These are phyloP conservation scores for Galleria mellonella DNA, from an alignment of 1,140 invertebrate genomes.

Conservation along the genomic window DNA sequence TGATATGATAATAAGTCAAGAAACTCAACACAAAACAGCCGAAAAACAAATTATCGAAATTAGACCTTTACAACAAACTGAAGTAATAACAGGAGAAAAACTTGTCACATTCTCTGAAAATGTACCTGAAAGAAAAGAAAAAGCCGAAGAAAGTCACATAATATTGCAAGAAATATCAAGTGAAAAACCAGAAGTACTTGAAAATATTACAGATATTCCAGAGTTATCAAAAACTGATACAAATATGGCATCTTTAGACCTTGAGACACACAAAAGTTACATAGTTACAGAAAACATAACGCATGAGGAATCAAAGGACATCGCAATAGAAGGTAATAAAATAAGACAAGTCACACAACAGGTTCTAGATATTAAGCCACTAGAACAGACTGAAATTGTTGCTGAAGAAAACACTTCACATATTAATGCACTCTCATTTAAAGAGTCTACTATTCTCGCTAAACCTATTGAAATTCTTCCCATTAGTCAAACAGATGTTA, in stretches of 20 bases:
- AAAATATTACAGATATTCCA: conserved; percentile 26
- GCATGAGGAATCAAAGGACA: conserved; percentile 25
- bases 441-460: conserved; percentile 20
- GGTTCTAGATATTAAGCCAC: conserved; percentile 30
- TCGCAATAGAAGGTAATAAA: conserved; percentile 15
- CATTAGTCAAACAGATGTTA: conserved; percentile 33
- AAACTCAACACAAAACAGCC: conserved; percentile 20
- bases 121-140: conserved; percentile 16
- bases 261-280: conserved; percentile 36
- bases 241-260: conserved; percentile 25
- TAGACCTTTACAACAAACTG: conserved; percentile 36
- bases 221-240: conserved; percentile 10
- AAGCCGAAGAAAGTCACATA: conserved; percentile 24
- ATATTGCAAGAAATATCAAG: conserved; percentile 23
- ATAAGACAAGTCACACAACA: conserved; percentile 23
- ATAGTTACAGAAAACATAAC: conserved; percentile 34
- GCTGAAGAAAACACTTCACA: conserved; percentile 28
- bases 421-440: conserved; percentile 8
- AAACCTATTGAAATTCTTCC: conserved; percentile 29
- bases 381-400: conserved; percentile 43
- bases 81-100: conserved; percentile 32
- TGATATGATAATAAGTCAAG: not conserved
- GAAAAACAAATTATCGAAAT: conserved; percentile 29
- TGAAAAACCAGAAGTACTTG: conserved; percentile 26
- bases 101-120: conserved; percentile 7